Evolutionary conservation across 2,888 invertebrate genomes (phyloP).

Genomic region (Candidula unifasciata): DNA sequence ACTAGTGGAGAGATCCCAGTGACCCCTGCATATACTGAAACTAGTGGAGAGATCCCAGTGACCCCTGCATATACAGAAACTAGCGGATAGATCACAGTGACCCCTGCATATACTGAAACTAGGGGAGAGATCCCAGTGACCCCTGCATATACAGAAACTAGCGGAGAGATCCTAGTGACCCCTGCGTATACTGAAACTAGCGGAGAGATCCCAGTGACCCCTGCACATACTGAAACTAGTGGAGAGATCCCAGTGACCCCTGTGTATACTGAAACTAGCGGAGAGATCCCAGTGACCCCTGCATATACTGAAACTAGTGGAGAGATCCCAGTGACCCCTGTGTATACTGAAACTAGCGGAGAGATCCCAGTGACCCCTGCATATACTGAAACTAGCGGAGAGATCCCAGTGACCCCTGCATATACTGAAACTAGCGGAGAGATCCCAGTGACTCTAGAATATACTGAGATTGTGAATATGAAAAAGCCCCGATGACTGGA

Average conservation of each 20-base stretch:
- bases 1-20: conserved; percentile 79
- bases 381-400: conserved; percentile 44
- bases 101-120: conserved; percentile 53
- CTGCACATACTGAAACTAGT: conserved; percentile 51
- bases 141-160: conserved; percentile 55
- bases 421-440: conserved; percentile 39
- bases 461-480: conserved; percentile 37
- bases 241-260: conserved; percentile 79
- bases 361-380: conserved; percentile 79
- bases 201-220: conserved; percentile 79
- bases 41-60: conserved; percentile 79
- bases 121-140: conserved; percentile 79
- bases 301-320: conserved; percentile 49
- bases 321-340: conserved; percentile 79
- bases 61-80: conserved; percentile 55
- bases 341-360: conserved; percentile 46
- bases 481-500: no score
- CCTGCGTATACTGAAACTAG: conserved; percentile 53
- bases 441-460: conserved; percentile 79
- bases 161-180: conserved; percentile 79
- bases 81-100: conserved; percentile 79
- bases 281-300: conserved; percentile 79
- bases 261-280: conserved; percentile 53
- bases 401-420: conserved; percentile 79
- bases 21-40: conserved; percentile 54